Conservation (phyloP, 2,888 invertebrate genomes). For the Carcina quercana region DNA sequence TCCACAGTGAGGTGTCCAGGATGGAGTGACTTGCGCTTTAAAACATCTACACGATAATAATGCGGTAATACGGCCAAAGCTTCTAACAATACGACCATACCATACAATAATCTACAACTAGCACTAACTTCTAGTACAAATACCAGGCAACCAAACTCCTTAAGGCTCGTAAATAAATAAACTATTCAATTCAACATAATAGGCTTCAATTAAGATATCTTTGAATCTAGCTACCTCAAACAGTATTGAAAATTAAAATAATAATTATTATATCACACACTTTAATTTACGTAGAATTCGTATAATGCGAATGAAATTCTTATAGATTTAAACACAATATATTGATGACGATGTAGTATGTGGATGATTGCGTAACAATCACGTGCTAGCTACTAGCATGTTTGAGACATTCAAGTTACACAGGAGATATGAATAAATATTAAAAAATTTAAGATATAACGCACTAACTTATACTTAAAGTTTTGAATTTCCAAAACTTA, state of each 20-base stretch:
- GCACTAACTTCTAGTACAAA: conserved; percentile 45
- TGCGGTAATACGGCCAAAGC: conserved; percentile 54
- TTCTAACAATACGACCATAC: conserved; percentile 51
- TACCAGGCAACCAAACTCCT: conserved; percentile 57
- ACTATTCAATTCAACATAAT: conserved; percentile 44
- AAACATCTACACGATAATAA: conserved; percentile 22
- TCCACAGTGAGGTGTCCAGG: no score
- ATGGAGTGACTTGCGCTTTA: no score
- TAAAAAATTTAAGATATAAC: conserved; percentile 52
- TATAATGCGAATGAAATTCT: conserved; percentile 29
- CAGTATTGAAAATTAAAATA: conserved; percentile 50
- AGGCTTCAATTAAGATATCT: conserved; percentile 37
- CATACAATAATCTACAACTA: conserved; percentile 43
- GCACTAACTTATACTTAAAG: conserved; percentile 74
- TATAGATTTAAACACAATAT: conserved; percentile 29
- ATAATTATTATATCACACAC: conserved; percentile 61
- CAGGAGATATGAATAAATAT: conserved; percentile 60
- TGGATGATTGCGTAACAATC: conserved; percentile 37
- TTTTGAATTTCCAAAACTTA: conserved; percentile 72
- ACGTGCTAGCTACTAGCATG: conserved; percentile 37
- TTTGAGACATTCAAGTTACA: conserved; percentile 52
- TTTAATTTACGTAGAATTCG: conserved; percentile 53
- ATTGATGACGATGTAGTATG: conserved; percentile 28
- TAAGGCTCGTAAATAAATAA: conserved; percentile 61
- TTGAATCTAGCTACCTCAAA: conserved; percentile 62